phyloP scores from a whole-genome alignment of 2,113 vertebrate species.

The Mixornis gularis region DNA sequence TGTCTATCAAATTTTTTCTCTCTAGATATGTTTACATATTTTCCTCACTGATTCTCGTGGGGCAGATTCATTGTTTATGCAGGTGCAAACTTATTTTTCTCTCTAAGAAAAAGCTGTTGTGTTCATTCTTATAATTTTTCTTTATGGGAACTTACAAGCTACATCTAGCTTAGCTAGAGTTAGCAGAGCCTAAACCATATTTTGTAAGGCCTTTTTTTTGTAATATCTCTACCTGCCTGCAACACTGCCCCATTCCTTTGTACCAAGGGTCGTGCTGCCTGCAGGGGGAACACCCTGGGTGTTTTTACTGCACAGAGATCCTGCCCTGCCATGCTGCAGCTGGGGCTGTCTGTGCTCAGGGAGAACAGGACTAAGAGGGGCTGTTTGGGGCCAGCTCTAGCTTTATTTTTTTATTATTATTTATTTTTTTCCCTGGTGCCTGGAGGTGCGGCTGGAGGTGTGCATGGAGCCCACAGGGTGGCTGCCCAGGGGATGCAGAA shows the following conservation, averaged over 20 bases:
- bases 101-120: background rate
- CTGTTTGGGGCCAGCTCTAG: background rate
- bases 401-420: background rate
- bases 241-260: rapidly evolving
- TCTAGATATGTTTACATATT: background rate
- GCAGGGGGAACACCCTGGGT: background rate
- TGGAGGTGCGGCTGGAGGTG: background rate
- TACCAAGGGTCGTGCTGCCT: background rate
- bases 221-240: background rate
- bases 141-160: background rate
- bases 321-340: background rate
- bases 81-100: background rate
- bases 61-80: background rate
- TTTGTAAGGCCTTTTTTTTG: background rate
- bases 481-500: background rate
- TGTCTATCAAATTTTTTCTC: background rate
- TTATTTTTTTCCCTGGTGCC: background rate
- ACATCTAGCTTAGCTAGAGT: background rate
- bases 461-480: rapidly evolving
- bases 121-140: background rate
- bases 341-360: background rate
- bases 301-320: background rate
- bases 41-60: background rate
- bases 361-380: background rate
- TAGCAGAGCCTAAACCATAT: background rate